Base-by-base conservation (phyloP, 1,140 invertebrate genomes). In the Procambarus clarkii region DNA sequence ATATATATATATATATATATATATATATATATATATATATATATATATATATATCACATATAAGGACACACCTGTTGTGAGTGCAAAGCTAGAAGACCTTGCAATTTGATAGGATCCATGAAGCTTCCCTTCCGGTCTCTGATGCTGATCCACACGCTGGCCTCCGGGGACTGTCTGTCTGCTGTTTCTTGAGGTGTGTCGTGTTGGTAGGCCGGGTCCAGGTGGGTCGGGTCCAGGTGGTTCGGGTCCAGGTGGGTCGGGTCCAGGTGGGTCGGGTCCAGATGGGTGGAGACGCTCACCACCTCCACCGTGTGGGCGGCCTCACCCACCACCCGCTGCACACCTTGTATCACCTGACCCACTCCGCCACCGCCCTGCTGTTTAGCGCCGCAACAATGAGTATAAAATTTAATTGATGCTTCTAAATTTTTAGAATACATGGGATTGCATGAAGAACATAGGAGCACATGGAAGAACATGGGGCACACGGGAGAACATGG, bases 61-160 rank as follows among this genome's bases (percentile, higher is more conserved):
- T 34, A 34, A 34, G 24, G 11, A 21, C 84, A 77, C 18, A 77
- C 84, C 84, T 86, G 69, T 2, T 76, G 18, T 50, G 69, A 21
- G 84, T 88, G 77, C 9, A 88, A 50, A 3, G 77, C 21, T 18
- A 88, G 60, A 3, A 88, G 60, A 0, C 86, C 86, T 44, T 88
- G 78, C 5, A 88, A 77, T 60, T 81, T 88, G 77, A 88, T 78
- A 18, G 86, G 78, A 44, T 88, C 64, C 60, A 88, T 71, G n/a
- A 88, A 88, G 46, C 45, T 34, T 13, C 45, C 78, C 9, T n/a
- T 1, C 4, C 5, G 44, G 0, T 81, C 58, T 78, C 44, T 80
- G 58, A 88, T 78, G 77, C 78, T 88, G 8, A 88, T 78, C 86
- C 86, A 88, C 77, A 88, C 86, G 45, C 77, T 81, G 9, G 76